phyloP scores from a whole-genome alignment of 1,140 invertebrate genomes.

The Diachasmimorpha longicaudata region DNA sequence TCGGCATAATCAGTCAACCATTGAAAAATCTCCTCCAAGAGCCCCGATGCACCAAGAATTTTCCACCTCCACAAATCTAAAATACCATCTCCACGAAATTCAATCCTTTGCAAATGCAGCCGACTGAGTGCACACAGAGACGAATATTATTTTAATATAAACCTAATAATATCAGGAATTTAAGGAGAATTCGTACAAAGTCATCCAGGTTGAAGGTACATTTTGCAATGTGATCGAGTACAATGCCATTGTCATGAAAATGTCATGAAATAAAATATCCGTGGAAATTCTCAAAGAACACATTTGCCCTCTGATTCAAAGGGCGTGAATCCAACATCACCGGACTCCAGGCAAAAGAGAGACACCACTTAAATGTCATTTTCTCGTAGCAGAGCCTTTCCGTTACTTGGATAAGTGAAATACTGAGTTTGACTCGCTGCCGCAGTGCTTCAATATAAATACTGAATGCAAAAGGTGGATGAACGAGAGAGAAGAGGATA shows the following conservation, averaged over 20 bases:
- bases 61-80: too few species aligned
- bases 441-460: conserved; percentile 13
- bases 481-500: neutral
- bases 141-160: neutral
- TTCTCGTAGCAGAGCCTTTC: neutral
- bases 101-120: neutral
- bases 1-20: too few species aligned
- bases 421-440: neutral
- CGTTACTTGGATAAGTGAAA: neutral
- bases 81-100: too few species aligned
- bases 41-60: too few species aligned
- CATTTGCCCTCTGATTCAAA: neutral
- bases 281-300: neutral
- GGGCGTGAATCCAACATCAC: neutral
- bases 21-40: too few species aligned
- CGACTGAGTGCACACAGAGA: neutral
- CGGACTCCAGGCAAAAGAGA: neutral
- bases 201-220: neutral
- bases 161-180: neutral
- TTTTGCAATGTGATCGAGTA: neutral
- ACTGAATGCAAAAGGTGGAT: conserved; percentile 5
- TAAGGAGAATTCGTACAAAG: neutral
- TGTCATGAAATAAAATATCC: neutral
- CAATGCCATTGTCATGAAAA: neutral
- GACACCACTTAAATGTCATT: neutral